phyloP scores from a whole-genome alignment of 2,113 vertebrate species.

The Microcebus ravelobensis region DNA sequence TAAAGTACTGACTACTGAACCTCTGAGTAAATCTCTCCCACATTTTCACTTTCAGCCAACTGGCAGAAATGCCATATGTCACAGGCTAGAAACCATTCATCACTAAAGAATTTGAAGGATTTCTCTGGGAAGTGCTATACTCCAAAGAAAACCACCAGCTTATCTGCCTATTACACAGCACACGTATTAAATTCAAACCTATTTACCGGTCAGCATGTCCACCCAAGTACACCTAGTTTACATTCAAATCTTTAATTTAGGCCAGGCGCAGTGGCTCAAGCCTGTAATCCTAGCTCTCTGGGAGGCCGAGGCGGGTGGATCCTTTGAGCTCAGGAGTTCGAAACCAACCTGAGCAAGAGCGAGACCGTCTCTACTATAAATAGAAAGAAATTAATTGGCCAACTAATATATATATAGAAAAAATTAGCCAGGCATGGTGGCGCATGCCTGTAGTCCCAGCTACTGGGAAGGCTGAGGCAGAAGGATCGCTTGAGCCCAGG shows the following conservation, averaged over 20 bases:
- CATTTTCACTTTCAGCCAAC: neutral
- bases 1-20: neutral
- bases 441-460: too few relatives aligned
- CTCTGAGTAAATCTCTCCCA: neutral
- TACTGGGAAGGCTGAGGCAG: too few relatives aligned
- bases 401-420: too few relatives aligned
- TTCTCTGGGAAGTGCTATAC: neutral
- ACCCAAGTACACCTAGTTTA: neutral
- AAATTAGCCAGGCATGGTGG: too few relatives aligned
- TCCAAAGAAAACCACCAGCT: neutral
- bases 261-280: too few relatives aligned
- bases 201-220: neutral
- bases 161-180: neutral
- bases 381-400: too few relatives aligned
- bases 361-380: too few relatives aligned
- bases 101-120: neutral
- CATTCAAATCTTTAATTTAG: neutral
- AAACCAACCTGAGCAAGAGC: too few relatives aligned
- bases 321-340: too few relatives aligned
- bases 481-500: too few relatives aligned
- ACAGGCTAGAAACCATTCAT: neutral
- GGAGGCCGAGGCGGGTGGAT: too few relatives aligned
- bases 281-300: too few relatives aligned
- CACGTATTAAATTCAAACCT: neutral
- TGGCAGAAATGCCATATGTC: neutral